Percentiles rank a stretch among this genome's conserved stretches.
Evolutionary conservation across 1,140 invertebrate species (phyloP).

Genomic region (Philopotamus ludificatus): DNA sequence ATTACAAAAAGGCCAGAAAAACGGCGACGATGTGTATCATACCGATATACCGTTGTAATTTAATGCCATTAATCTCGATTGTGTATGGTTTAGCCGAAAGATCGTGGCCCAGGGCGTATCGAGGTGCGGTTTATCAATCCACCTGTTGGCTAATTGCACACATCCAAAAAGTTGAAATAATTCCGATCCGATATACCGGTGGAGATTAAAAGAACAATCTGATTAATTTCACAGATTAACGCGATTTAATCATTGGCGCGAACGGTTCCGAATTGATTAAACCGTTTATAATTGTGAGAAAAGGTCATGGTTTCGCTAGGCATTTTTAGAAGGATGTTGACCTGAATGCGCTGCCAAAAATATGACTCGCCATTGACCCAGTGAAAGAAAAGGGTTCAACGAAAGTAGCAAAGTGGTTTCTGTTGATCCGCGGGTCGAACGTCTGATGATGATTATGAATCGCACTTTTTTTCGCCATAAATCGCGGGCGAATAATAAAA

Average conservation of each 20-base stretch:
- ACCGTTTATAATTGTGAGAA: background rate
- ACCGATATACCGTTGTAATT: background rate
- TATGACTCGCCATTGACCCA: no score
- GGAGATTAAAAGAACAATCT: background rate
- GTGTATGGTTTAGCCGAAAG: background rate
- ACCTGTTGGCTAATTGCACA: background rate
- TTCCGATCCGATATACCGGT: no score
- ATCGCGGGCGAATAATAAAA: no score
- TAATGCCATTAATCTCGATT: slow-evolving; percentile 18
- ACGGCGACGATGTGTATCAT: background rate
- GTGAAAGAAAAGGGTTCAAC: no score
- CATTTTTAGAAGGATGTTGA: no score
- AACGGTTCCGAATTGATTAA: background rate
- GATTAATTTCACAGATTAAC: background rate
- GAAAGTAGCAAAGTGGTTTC: no score
- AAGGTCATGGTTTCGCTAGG: background rate
- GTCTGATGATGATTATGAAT: no score
- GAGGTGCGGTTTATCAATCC: slow-evolving; percentile 4
- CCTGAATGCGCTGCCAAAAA: no score
- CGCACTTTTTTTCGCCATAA: no score
- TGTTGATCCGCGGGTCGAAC: no score
- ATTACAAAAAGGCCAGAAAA: background rate
- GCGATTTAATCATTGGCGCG: background rate
- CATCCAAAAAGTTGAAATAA: background rate
- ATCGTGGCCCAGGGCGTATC: background rate